Evolutionary conservation across 2,113 vertebrate genomes (phyloP).

Genomic region (Prionailurus viverrinus): DNA sequence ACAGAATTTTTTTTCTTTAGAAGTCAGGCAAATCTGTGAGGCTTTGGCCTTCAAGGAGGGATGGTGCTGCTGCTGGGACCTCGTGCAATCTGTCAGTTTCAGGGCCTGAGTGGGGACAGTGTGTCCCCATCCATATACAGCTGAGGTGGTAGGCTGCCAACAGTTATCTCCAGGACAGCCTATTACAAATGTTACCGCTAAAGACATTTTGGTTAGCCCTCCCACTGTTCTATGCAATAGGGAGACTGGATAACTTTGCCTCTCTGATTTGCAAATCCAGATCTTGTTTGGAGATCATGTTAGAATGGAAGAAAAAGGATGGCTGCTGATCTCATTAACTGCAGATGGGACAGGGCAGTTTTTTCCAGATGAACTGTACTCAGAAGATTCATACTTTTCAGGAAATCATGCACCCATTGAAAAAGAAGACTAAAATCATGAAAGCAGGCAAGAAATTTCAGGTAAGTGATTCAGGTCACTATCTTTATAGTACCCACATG

Average conservation of each 20-base stretch:
- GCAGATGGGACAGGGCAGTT: conserved; percentile 78
- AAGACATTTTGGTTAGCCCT: conserved; percentile 88
- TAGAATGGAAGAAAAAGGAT: conserved; percentile 91
- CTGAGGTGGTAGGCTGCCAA: conserved; percentile 89
- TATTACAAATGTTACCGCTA: conserved; percentile 83
- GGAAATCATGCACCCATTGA: conserved; percentile 81
- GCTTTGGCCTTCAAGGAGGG: conserved; percentile 90
- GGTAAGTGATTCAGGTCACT: conserved; percentile 68
- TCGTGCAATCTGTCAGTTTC: neutral
- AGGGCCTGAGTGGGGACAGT: conserved; percentile 73
- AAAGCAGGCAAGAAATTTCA: conserved; percentile 78
- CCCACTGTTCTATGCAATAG: conserved; percentile 92
- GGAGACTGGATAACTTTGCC: conserved; percentile 87
- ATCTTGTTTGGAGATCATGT: conserved; percentile 86
- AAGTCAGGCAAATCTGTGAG: conserved; percentile 85
- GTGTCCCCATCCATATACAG: conserved; percentile 31
- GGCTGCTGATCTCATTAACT: conserved; percentile 85
- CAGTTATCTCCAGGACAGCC: conserved; percentile 90
- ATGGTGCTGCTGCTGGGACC: conserved; percentile 88
- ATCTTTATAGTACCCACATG: conserved; percentile 63
- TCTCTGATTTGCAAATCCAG: conserved; percentile 86
- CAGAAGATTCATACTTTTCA: conserved; percentile 84
- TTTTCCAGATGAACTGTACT: conserved; percentile 86
- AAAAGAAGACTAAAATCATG: conserved; percentile 79
- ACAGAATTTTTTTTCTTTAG: neutral